Conservation (phyloP, 1,140 invertebrate species). For the Drosophila ambigua region DNA sequence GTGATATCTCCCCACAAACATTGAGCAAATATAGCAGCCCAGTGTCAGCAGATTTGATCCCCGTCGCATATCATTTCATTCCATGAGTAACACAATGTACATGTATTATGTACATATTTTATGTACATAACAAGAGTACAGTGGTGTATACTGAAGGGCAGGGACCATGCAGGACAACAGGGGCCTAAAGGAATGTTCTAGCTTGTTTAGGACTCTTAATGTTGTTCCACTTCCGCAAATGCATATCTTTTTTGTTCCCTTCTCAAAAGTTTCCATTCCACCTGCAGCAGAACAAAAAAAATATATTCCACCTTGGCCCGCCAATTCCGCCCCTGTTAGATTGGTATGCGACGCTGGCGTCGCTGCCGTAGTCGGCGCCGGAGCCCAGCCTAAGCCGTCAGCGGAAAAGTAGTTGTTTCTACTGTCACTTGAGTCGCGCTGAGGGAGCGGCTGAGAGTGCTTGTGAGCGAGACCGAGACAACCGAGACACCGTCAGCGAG, state of each 20-base stretch:
- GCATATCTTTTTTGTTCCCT: conserved; percentile 16
- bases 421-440: conserved; percentile 65
- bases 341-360: conserved; percentile 55
- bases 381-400: conserved; percentile 65
- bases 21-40: too few species aligned
- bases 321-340: conserved; percentile 13
- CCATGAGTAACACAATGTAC: too few species aligned
- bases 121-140: too few species aligned
- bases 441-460: conserved; percentile 65
- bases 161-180: too few species aligned
- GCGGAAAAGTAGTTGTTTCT: conserved; percentile 52
- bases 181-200: too few species aligned
- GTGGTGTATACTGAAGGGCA: too few species aligned
- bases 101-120: too few species aligned
- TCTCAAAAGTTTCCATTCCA: conserved; percentile 38
- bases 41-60: too few species aligned
- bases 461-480: conserved; percentile 7
- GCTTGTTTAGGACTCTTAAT: conserved; percentile 7
- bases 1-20: too few species aligned
- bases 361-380: conserved; percentile 24
- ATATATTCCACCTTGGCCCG: conserved; percentile 13
- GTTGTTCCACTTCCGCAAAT: conserved; percentile 23
- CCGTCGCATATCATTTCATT: too few species aligned
- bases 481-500: conserved; percentile 3
- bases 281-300: conserved; percentile 15